phyloP scores from a whole-genome alignment of 2,797 vertebrate species.

The Micromesistius poutassou region DNA sequence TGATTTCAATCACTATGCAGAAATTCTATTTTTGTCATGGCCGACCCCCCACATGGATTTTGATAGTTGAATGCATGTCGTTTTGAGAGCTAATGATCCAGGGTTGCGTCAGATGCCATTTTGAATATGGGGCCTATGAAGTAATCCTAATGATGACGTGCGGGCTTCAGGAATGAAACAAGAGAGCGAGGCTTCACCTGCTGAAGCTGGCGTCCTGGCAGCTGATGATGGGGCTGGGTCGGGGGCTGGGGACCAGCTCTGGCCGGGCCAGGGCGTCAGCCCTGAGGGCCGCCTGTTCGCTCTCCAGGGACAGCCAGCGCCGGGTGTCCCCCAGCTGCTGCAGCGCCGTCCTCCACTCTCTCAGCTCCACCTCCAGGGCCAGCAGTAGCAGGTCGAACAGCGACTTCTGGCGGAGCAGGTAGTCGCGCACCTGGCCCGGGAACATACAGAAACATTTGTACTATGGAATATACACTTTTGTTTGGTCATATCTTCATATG shows the following conservation, averaged over 20 bases:
- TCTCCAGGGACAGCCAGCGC: slow-evolving; percentile 66
- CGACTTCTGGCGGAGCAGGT: slow-evolving; percentile 84
- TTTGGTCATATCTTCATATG: too few relatives aligned
- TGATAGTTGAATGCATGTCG: neutral
- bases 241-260: slow-evolving; percentile 57
- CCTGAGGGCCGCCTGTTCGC: slow-evolving; percentile 53
- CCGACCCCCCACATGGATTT: neutral
- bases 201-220: slow-evolving; percentile 76
- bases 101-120: neutral
- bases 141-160: too few relatives aligned
- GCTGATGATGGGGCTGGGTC: slow-evolving; percentile 72
- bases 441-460: neutral
- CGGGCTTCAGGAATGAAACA: too few relatives aligned
- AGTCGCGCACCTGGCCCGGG: slow-evolving; percentile 69
- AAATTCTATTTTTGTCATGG: neutral
- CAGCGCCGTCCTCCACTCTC: slow-evolving; percentile 65
- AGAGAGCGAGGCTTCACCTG: slow-evolving; percentile 68
- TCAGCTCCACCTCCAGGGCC: slow-evolving; percentile 80
- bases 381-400: slow-evolving; percentile 86
- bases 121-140: neutral
- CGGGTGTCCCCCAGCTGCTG: slow-evolving; percentile 71
- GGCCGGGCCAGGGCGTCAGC: slow-evolving; percentile 70
- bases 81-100: neutral
- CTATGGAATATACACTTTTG: too few relatives aligned
- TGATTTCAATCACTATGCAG: neutral